phyloP scores from a whole-genome alignment of 2,888 invertebrate species.

The Uloborus plumipes region DNA sequence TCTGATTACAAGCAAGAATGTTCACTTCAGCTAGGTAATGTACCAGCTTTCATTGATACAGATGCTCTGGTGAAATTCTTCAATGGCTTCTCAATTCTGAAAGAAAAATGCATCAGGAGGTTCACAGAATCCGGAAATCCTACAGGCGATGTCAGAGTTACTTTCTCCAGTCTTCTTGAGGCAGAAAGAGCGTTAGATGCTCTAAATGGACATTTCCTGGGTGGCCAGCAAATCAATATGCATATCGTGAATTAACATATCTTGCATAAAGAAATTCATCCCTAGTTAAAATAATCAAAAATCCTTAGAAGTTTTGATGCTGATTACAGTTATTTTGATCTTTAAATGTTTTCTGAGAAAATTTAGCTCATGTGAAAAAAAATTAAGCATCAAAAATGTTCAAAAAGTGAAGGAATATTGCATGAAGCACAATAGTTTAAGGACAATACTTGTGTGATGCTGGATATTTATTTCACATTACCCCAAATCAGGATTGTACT shows the following conservation, averaged over 20 bases:
- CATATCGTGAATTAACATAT: background rate
- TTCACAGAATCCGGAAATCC: constrained; percentile 86
- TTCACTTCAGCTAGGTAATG: constrained; percentile 87
- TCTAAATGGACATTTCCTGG: constrained; percentile 68
- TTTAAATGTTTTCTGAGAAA: too few relatives aligned
- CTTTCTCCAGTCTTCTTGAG: constrained; percentile 83
- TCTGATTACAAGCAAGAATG: constrained; percentile 77
- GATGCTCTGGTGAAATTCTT: constrained; percentile 92
- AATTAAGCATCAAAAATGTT: too few relatives aligned
- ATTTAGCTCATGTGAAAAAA: too few relatives aligned
- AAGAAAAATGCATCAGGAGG: constrained; percentile 85
- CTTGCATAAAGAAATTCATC: background rate
- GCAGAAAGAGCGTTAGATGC: constrained; percentile 81
- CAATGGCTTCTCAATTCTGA: constrained; percentile 82
- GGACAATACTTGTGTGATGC: too few relatives aligned
- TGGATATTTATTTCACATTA: too few relatives aligned
- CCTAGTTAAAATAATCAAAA: too few relatives aligned
- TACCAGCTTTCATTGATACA: constrained; percentile 88
- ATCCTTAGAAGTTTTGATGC: too few relatives aligned
- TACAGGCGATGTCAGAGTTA: constrained; percentile 91
- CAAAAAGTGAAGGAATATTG: too few relatives aligned
- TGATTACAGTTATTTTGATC: too few relatives aligned
- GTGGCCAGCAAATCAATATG: constrained; percentile 56
- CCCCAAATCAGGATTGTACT: too few relatives aligned
- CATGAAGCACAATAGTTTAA: too few relatives aligned